Evolutionary conservation across 2,888 invertebrate species (phyloP), one percentile per base, ranked within the genome.

Genomic region (Homarus gammarus): DNA sequence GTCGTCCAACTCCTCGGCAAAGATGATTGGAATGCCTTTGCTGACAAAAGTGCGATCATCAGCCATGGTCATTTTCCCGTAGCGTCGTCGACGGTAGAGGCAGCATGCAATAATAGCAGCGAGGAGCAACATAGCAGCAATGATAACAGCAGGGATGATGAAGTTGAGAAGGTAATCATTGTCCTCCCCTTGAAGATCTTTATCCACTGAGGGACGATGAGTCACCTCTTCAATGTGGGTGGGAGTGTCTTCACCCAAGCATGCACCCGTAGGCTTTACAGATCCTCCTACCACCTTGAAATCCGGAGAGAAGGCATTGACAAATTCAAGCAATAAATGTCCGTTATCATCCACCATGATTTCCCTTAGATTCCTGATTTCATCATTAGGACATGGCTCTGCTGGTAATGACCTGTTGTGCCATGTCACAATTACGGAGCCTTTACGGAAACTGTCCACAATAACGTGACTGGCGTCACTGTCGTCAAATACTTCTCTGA

Each of bases 1-100:
- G 93, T 98, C 98, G 93, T 99, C 98, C 72, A 99, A 95, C 94
- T 99, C 99, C 94, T 99, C 99, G 18, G 95, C 94, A 93, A 99
- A 99, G 93, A 99, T 99, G 64, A 99, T 98, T 0, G 99, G 99
- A 93, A 98, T 98, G 82, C 95, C 95, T 93, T 95, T 95, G 91
- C 94, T 94, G 86, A 94, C 93, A 92, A 94, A 94, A 38, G 93
- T 93, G 77, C 93, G 97, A 97, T 96, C 96, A 94, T 96, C 96
- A 93, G 96, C 96, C 91, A 96, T 95, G 93, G 96, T 96, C 96
- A 97, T 96, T 95, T 97, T 96, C 92, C 98, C 98, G 83, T 97
- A 97, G 92, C 97, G 95, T 92, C 97, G 95, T 93, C 97, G 95
- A 92, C 97, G 95, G 93, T 98, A 98, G 81, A 99, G 94, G 84